A percentile compares a stretch with the other conserved stretches of the same genome.
phyloP scores from a whole-genome alignment of 2,888 invertebrate genomes.

The Machimus rusticus region DNA sequence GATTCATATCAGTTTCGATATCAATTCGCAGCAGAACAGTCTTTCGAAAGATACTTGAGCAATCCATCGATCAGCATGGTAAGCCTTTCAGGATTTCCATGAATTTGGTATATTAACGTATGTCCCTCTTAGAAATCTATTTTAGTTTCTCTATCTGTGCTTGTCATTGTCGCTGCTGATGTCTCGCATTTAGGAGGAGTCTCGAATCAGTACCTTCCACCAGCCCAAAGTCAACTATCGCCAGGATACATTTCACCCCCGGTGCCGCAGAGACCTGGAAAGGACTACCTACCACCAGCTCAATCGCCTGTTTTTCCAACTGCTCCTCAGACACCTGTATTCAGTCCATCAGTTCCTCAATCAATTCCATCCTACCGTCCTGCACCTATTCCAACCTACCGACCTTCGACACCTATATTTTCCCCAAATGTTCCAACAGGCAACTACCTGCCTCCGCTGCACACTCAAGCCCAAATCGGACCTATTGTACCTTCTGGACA shows the following conservation, averaged over 20 bases:
- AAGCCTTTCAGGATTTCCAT: neutral
- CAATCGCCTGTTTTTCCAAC: neutral
- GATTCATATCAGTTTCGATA: slow-evolving; percentile 8
- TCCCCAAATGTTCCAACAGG: neutral
- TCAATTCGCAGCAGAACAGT: neutral
- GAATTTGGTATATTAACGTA: neutral
- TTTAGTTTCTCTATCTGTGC: neutral
- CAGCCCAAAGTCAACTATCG: slow-evolving; percentile 1
- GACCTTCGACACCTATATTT: neutral
- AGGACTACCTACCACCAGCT: neutral
- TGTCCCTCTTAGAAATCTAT: neutral
- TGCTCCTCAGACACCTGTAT: neutral
- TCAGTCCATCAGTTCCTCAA: neutral
- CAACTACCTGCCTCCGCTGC: neutral
- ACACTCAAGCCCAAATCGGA: neutral
- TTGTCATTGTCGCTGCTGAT: slow-evolving; percentile 11
- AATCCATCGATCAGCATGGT: neutral
- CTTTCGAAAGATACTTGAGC: neutral
- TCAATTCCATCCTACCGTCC: neutral
- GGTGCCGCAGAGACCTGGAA: neutral
- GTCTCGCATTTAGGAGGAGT: slow-evolving; percentile 29
- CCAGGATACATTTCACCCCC: neutral
- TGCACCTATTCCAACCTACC: neutral
- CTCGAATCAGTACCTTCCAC: slow-evolving; percentile 38
- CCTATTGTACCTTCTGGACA: neutral